Percentiles rank a stretch among this genome's conserved stretches.
These are phyloP conservation scores for Clarias laeviceps DNA, from an alignment of 2,797 vertebrate species.

Conservation along the genomic window DNA sequence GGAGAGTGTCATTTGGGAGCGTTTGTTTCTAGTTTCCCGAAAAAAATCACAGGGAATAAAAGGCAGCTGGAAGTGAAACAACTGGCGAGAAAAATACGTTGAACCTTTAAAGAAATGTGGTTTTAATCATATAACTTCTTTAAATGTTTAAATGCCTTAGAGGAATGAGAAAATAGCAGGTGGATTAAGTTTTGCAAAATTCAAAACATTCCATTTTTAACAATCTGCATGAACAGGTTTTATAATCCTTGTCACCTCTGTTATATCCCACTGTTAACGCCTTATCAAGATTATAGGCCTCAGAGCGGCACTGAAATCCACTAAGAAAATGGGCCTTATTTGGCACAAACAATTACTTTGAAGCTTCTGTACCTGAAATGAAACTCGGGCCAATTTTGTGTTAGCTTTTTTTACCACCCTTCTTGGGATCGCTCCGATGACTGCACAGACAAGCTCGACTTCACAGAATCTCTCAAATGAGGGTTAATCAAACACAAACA, in stretches of 20 bases:
- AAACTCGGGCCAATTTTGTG: constrained; percentile 7
- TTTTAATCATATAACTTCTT: constrained; percentile 27
- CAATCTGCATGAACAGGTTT: neutral
- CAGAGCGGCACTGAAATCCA: constrained; percentile 14
- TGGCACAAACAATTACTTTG: constrained; percentile 9
- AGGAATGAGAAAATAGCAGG: constrained; percentile 5
- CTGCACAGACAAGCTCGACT: constrained; percentile 17
- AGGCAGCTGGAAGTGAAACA: constrained; percentile 56
- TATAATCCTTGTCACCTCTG: neutral
- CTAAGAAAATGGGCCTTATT: constrained; percentile 4
- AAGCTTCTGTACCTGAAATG: constrained; percentile 20
- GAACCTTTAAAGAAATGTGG: constrained; percentile 64
- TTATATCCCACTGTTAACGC: constrained; percentile 9
- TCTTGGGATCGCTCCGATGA: neutral
- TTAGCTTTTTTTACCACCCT: neutral
- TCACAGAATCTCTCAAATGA: constrained; percentile 49
- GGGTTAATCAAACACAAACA: constrained; percentile 53
- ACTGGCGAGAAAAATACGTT: constrained; percentile 50
- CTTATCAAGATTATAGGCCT: constrained; percentile 31
- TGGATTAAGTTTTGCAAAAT: neutral
- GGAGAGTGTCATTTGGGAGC: constrained; percentile 49
- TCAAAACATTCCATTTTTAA: constrained; percentile 2
- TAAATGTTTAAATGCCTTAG: neutral
- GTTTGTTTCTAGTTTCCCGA: constrained; percentile 54
- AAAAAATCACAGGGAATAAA: constrained; percentile 58